A percentile compares a stretch with the other conserved stretches of the same genome.
Evolutionary conservation across 2,113 vertebrate species (phyloP).

Genomic region (Nestor notabilis): DNA sequence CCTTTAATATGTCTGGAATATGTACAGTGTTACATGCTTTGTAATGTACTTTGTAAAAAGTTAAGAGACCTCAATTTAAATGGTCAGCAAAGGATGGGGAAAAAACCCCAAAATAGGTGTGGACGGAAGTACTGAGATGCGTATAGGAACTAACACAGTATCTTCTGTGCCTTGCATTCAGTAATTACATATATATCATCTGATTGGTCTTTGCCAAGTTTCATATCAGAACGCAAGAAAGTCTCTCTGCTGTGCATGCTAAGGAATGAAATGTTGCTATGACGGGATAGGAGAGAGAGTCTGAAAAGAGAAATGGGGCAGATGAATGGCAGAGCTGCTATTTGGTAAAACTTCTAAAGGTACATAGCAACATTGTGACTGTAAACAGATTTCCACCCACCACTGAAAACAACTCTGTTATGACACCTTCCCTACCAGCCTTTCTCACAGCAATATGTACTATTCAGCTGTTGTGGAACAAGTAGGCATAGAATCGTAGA

Average conservation of each 20-base stretch:
- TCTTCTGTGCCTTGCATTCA: not conserved
- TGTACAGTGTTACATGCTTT: not conserved
- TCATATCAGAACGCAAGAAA: not conserved
- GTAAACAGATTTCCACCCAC: not conserved
- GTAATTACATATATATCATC: not conserved
- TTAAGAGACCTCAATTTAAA: not conserved
- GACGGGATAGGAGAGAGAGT: not conserved
- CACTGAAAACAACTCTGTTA: not conserved
- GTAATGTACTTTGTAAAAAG: not conserved
- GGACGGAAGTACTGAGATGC: not conserved
- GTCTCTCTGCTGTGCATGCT: not conserved
- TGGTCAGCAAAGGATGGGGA: not conserved
- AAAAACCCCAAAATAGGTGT: not conserved
- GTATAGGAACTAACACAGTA: not conserved
- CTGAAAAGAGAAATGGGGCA: not conserved
- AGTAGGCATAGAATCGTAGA: too few relatives aligned
- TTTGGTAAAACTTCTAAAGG: not conserved
- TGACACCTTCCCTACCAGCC: rapidly evolving
- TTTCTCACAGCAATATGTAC: not conserved
- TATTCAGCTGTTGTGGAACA: not conserved
- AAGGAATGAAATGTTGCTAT: not conserved
- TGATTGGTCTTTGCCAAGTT: not conserved
- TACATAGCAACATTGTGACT: not conserved
- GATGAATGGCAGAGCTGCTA: not conserved
- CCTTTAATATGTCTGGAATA: not conserved